A percentile compares a stretch with the other conserved stretches of the same genome.
Evolutionary conservation across 2,888 invertebrate genomes (phyloP).

Genomic region (Exephanes ischioxanthus): DNA sequence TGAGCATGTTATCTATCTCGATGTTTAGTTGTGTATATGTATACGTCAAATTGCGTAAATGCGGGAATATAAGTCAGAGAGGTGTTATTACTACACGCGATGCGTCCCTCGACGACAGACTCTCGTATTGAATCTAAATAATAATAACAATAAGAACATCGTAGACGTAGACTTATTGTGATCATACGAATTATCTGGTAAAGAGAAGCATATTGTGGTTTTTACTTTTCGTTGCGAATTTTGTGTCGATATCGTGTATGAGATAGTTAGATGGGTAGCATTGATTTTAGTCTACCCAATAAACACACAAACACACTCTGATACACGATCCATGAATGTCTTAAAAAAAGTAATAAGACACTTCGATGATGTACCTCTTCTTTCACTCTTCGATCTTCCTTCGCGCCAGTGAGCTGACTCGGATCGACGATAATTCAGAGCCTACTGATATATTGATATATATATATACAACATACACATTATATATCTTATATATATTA

Average conservation of each 20-base stretch:
- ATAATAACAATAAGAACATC: conserved; percentile 40
- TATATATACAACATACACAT: background rate
- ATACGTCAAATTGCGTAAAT: conserved; percentile 62
- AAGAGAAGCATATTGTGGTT: conserved; percentile 36
- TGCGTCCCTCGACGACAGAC: conserved; percentile 36
- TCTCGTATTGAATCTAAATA: conserved; percentile 46
- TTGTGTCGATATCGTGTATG: conserved; percentile 44
- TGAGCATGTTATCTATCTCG: conserved; percentile 61
- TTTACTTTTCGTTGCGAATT: conserved; percentile 27
- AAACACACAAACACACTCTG: conserved; percentile 21
- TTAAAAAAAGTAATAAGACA: conserved; percentile 30
- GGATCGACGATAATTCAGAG: conserved; percentile 28
- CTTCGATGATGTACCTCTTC: conserved; percentile 58
- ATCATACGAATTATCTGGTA: conserved; percentile 57
- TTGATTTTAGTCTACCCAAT: conserved; percentile 52
- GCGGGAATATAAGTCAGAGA: conserved; percentile 45
- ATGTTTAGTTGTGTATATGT: conserved; percentile 66
- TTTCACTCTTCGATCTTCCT: conserved; percentile 48
- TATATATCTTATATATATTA: background rate
- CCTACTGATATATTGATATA: conserved; percentile 8
- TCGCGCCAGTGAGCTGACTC: conserved; percentile 34
- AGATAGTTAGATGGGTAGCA: conserved; percentile 43
- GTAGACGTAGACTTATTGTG: conserved; percentile 64
- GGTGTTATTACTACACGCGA: conserved; percentile 28
- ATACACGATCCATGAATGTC: conserved; percentile 48